phyloP scores from a whole-genome alignment of 2,888 invertebrate genomes.

The Limnephilus auricula region DNA sequence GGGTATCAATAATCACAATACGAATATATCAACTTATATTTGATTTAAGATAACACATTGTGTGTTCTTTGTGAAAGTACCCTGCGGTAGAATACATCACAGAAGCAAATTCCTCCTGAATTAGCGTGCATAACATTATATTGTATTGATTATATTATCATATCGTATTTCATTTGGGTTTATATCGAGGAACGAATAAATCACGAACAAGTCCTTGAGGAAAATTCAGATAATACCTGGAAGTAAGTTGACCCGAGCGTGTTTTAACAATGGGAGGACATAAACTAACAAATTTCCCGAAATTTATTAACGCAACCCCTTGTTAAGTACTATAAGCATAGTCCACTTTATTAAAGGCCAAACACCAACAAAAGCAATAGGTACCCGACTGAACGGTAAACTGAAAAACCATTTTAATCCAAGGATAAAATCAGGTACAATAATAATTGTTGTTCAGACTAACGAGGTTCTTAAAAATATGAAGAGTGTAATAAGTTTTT shows the following conservation, averaged over 20 bases:
- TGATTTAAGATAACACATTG: too few relatives aligned
- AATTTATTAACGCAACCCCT: slow-evolving; percentile 19
- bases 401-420: not conserved
- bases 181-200: not conserved
- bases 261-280: slow-evolving; percentile 13
- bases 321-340: not conserved
- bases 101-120: not conserved
- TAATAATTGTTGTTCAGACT: not conserved
- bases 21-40: too few relatives aligned
- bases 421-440: not conserved
- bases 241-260: slow-evolving; percentile 5
- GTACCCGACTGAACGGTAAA: not conserved
- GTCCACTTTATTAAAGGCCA: not conserved
- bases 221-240: slow-evolving; percentile 1
- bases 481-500: not conserved
- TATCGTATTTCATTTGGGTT: not conserved
- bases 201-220: not conserved
- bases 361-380: not conserved
- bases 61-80: not conserved
- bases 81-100: not conserved
- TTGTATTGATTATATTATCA: not conserved
- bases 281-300: slow-evolving; percentile 16
- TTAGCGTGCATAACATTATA: not conserved
- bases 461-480: not conserved
- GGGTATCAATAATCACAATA: too few relatives aligned